Conservation (phyloP, 2,888 invertebrate species). For the Uropetala carovei region DNA sequence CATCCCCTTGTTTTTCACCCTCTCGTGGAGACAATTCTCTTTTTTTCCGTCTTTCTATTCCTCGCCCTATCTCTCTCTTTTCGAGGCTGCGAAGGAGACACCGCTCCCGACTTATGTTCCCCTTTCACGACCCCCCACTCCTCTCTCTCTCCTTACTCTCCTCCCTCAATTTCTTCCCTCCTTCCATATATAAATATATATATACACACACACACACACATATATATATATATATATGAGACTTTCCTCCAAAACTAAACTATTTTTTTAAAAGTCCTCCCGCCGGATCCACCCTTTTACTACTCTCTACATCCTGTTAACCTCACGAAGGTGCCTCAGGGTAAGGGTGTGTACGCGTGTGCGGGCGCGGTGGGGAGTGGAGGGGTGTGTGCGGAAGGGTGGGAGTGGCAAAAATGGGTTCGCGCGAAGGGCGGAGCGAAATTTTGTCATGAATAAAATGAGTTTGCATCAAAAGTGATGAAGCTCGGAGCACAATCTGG, state of each 20-base stretch:
- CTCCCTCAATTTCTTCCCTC: neutral
- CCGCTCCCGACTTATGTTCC: neutral
- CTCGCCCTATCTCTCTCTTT: neutral
- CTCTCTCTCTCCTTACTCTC: no score
- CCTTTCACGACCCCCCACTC: neutral
- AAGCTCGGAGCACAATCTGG: constrained; percentile 48
- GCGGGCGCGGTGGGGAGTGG: neutral
- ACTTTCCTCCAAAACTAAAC: neutral
- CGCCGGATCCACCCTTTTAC: neutral
- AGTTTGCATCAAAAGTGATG: constrained; percentile 57
- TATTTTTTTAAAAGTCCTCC: no score
- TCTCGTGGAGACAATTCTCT: neutral
- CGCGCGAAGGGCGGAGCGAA: neutral
- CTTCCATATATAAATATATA: no score
- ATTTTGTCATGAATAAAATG: constrained; percentile 54
- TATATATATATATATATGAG: neutral
- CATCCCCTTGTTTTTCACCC: constrained; percentile 10
- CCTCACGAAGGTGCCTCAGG: neutral
- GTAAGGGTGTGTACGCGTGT: neutral
- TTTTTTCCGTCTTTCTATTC: neutral
- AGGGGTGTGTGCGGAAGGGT: neutral
- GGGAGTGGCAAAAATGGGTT: neutral
- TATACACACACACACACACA: no score
- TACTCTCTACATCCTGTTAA: neutral
- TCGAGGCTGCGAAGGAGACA: neutral